A percentile compares a stretch with the other conserved stretches of the same genome.
phyloP scores from a whole-genome alignment of 2,113 vertebrate genomes.

The Arizona elegans region DNA sequence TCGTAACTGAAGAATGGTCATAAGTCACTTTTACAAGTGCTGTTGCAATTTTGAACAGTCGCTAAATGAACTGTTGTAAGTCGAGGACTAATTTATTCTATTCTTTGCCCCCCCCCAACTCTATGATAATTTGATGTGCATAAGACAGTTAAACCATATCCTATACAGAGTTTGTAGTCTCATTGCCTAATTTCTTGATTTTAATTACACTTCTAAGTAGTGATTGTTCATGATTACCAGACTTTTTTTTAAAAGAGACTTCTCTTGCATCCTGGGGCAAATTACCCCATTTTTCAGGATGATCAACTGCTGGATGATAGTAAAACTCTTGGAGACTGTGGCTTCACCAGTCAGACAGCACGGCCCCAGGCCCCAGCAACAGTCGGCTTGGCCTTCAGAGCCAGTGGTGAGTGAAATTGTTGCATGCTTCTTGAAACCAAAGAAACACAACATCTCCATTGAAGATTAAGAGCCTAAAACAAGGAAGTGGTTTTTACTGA shows the following conservation, averaged over 20 bases:
- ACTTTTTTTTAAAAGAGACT: background rate
- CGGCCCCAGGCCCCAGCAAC: constrained; percentile 88
- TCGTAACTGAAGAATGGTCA: background rate
- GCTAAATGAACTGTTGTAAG: background rate
- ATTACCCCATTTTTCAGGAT: constrained; percentile 69
- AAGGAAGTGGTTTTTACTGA: background rate
- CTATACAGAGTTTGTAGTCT: background rate
- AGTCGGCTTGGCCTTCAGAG: constrained; percentile 85
- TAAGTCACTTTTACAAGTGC: background rate
- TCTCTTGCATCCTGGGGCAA: background rate
- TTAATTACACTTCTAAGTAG: too few relatives aligned
- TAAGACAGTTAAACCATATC: background rate
- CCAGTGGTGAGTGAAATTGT: constrained; percentile 67
- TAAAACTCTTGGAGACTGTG: constrained; percentile 87
- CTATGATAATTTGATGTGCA: background rate
- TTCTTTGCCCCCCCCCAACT: background rate
- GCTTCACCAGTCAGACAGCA: constrained; percentile 90
- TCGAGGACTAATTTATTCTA: background rate
- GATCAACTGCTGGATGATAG: constrained; percentile 85
- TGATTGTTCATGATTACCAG: background rate
- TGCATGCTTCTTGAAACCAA: background rate
- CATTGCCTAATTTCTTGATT: background rate
- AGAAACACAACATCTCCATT: background rate
- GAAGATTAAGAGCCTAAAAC: background rate
- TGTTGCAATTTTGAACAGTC: background rate